Evolutionary conservation across 2,888 invertebrate genomes (phyloP).

Genomic region (Stegana nigrithorax): DNA sequence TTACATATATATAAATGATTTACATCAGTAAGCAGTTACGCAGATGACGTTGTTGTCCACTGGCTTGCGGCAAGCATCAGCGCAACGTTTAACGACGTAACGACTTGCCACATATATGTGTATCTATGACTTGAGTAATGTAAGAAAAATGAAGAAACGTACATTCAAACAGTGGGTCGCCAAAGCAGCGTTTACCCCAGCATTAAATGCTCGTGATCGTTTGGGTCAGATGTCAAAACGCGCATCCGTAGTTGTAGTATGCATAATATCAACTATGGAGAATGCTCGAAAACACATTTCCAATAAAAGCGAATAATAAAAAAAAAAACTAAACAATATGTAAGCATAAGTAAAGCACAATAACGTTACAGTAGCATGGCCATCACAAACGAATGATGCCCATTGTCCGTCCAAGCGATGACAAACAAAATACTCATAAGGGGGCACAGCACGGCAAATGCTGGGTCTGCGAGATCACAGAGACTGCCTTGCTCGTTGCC

Average conservation of each 20-base stretch:
- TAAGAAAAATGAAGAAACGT: background rate
- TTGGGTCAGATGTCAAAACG: constrained; percentile 13
- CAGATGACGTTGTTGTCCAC: constrained; percentile 5
- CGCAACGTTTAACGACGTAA: too few species aligned
- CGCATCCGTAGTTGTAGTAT: constrained; percentile 1
- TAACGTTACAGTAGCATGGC: too few species aligned
- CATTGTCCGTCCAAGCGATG: too few species aligned
- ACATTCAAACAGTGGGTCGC: too few species aligned
- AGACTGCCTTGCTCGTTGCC: background rate
- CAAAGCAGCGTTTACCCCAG: too few species aligned
- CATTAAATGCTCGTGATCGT: background rate
- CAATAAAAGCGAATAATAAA: background rate
- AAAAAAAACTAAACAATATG: background rate
- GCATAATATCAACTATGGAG: background rate
- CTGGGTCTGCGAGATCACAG: background rate
- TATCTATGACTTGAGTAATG: background rate
- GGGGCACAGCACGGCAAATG: too few species aligned
- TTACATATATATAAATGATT: too few species aligned
- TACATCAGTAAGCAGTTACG: background rate
- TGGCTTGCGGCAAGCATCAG: background rate
- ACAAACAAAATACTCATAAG: too few species aligned
- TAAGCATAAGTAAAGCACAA: background rate
- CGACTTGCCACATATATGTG: background rate
- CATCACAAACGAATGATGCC: too few species aligned
- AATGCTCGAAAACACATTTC: constrained; percentile 1